These are phyloP conservation scores for Dusona sp. DNA, from an alignment of 2,888 invertebrate species.

Conservation along the genomic window DNA sequence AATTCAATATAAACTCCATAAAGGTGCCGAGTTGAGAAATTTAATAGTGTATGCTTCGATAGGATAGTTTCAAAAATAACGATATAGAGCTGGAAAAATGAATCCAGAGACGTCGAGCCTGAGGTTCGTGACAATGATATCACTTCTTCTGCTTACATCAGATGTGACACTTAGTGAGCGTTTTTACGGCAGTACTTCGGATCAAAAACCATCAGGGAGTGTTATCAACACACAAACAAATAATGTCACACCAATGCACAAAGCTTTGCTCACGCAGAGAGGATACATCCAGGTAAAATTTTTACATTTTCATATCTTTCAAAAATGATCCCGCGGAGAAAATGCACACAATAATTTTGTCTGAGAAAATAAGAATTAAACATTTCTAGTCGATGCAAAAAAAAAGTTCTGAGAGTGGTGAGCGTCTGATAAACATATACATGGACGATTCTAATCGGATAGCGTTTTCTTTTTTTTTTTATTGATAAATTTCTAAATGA, in stretches of 20 bases:
- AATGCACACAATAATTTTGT: not conserved
- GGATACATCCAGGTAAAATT: conserved; percentile 89
- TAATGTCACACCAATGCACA: conserved; percentile 85
- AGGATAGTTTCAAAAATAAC: too few species aligned
- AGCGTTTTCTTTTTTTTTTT: not conserved
- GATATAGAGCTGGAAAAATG: conserved; percentile 40
- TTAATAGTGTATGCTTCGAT: too few species aligned
- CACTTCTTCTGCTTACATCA: conserved; percentile 15
- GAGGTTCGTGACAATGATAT: not conserved
- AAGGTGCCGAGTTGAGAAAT: not conserved
- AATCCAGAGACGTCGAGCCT: conserved; percentile 1
- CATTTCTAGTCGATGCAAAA: not conserved
- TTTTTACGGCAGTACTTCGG: not conserved
- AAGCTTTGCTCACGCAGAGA: conserved; percentile 88
- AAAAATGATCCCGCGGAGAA: not conserved
- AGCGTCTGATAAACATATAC: not conserved
- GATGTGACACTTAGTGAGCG: conserved; percentile 27
- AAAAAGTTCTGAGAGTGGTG: not conserved
- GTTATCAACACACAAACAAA: conserved; percentile 10
- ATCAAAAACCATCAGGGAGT: not conserved
- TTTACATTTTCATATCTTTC: not conserved
- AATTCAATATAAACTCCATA: not conserved
- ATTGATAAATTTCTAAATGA: too few species aligned
- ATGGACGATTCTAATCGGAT: not conserved
- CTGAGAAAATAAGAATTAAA: too few species aligned